These are phyloP conservation scores for Paramuricea clavata DNA, from an alignment of 92 coral and sea anemone genomes.

Conservation along the genomic window DNA sequence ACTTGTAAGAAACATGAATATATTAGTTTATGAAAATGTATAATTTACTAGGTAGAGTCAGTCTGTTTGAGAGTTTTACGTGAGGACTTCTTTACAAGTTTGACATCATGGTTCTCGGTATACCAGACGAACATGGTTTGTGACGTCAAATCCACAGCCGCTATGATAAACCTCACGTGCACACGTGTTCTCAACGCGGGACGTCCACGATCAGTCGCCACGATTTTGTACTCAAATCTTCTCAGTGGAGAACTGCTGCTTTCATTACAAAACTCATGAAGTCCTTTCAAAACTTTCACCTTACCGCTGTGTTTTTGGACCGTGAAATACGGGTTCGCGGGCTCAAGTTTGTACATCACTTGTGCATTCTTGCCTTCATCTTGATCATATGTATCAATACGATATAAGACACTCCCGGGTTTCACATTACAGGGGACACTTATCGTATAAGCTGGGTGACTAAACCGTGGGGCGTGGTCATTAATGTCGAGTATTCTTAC, in stretches of 20 bases:
- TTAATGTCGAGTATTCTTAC: conserved; percentile 79
- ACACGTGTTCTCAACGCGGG: conserved; percentile 71
- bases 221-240: conserved; percentile 50
- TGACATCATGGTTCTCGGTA: conserved; percentile 10
- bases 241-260: conserved; percentile 16
- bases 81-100: conserved; percentile 17
- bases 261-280: conserved; percentile 73
- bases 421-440: conserved; percentile 87
- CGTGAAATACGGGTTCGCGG: conserved; percentile 79
- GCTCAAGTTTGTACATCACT: conserved; percentile 76
- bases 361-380: conserved; percentile 73
- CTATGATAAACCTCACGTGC: conserved; percentile 74
- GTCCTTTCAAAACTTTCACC: conserved; percentile 75
- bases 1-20: not conserved
- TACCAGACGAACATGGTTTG: conserved; percentile 60
- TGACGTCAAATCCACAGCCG: conserved; percentile 78
- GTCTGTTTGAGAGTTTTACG: not conserved
- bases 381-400: conserved; percentile 71
- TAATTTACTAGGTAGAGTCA: not conserved
- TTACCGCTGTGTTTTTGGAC: conserved; percentile 84
- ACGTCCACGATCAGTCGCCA: conserved; percentile 79
- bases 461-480: conserved; percentile 75
- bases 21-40: not conserved
- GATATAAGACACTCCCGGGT: conserved; percentile 78
- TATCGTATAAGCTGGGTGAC: conserved; percentile 72